Conservation (phyloP, 2,797 vertebrate genomes). For the Dromococcyx pavoninus region DNA sequence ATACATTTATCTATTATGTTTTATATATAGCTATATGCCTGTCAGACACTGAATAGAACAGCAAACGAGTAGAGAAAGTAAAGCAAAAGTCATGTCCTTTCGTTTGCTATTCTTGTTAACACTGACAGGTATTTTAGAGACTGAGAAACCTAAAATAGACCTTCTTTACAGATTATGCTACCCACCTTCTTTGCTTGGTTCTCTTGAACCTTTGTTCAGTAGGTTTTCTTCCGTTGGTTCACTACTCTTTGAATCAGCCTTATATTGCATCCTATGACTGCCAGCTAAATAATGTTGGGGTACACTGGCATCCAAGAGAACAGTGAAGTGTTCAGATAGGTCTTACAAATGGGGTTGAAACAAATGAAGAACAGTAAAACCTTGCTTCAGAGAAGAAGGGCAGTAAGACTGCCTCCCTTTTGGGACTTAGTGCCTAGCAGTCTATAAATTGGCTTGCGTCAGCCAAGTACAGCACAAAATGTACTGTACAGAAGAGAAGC, state of each 20-base stretch:
- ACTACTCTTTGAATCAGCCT: not conserved
- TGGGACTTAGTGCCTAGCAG: not conserved
- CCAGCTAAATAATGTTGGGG: not conserved
- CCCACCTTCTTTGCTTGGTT: not conserved
- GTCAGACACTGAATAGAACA: not conserved
- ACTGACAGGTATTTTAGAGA: not conserved
- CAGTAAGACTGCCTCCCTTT: not conserved
- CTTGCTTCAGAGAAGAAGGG: not conserved
- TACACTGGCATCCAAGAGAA: not conserved
- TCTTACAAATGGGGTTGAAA: not conserved
- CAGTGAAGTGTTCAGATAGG: not conserved
- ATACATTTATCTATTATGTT: not conserved
- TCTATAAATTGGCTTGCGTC: constrained; percentile 44
- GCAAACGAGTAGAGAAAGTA: not conserved
- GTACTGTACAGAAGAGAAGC: constrained; percentile 23
- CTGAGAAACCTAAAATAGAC: not conserved
- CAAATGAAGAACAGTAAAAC: not conserved
- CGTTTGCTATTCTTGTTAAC: not conserved
- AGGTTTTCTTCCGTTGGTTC: not conserved
- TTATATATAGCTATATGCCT: constrained; percentile 12
- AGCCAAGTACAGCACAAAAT: constrained; percentile 25
- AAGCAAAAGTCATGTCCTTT: not conserved
- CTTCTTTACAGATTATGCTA: not conserved
- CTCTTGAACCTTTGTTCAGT: not conserved
- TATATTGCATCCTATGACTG: not conserved